Evolutionary conservation across 2,888 invertebrate species (phyloP), one percentile per base, ranked within the genome.

Genomic region (Coenonympha glycerion): DNA sequence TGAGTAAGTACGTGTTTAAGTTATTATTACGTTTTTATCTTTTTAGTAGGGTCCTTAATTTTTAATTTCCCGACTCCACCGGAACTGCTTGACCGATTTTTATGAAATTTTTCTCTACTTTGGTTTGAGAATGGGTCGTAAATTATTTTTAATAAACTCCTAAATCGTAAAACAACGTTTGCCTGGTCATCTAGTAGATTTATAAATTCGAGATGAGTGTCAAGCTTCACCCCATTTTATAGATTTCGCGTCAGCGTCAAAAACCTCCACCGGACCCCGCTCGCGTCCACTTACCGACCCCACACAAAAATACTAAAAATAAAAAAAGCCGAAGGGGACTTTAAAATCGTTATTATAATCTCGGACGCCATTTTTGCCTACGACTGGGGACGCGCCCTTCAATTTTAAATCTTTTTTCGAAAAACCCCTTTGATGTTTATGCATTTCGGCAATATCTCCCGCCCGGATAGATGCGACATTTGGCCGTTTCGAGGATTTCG

Each of bases 291-390:
- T 85, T 77, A 71, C 66, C 76, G 79, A 82, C 85, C 85, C 80
- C 79, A 78, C 69, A 69, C 73, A 76, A 73, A 73, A 70, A 73
- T 73, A 74, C 76, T 67, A 69, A 72, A 79, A 82, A 80, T 75
- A 71, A 74, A 78, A 77, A 77, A 74, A 62, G 58, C 58, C 64
- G 67, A 79, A 84, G 85, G 81, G 81, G 76, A 79, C 78, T 76
- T 82, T 79, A 85, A 85, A 86, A 87, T 85, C 85, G 85, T 87
- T 87, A 87, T 85, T 85, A 87, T 86, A 86, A 87, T 85, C 85
- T 86, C 79, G 86, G 83, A 79, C 81, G 85, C 84, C 82, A 84
- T 85, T 81, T 44, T 80, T 80, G 75, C 71, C 70, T 64, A 68
- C 63, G n/a, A 64, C 58, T 73, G 73, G 83, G 84, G 84, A 83